Percentiles rank a stretch among this genome's conserved stretches.
These are phyloP conservation scores for Euphonia xanthogaster DNA, from an alignment of 2,797 vertebrate species.

Conservation along the genomic window DNA sequence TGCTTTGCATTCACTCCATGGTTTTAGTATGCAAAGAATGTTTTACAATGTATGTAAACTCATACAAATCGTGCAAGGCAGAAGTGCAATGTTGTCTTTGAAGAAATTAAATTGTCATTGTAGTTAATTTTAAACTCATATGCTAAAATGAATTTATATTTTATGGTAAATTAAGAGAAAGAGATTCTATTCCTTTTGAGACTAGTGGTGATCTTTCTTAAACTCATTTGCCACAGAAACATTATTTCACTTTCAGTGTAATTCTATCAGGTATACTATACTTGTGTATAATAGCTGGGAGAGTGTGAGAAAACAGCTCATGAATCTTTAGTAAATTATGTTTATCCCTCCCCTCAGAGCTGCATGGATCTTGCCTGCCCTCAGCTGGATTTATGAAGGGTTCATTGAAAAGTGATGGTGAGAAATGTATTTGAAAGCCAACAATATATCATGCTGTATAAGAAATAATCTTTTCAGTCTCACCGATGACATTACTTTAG, in stretches of 20 bases:
- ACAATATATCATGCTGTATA: not conserved
- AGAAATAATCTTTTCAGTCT: constrained; percentile 5
- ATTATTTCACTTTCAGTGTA: not conserved
- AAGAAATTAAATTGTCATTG: constrained; percentile 19
- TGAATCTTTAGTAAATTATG: constrained; percentile 21
- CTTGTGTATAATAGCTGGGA: not conserved
- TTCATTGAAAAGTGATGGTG: not conserved
- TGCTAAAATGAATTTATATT: not conserved
- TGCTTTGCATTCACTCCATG: not conserved
- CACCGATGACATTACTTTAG: not conserved
- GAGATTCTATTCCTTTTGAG: not conserved
- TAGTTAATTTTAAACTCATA: not conserved
- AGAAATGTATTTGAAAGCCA: not conserved
- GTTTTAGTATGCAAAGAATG: not conserved
- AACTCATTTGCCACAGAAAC: not conserved
- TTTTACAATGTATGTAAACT: not conserved
- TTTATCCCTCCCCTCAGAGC: not conserved
- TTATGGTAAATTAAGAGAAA: constrained; percentile 30
- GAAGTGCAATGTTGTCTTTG: not conserved
- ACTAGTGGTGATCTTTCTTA: not conserved
- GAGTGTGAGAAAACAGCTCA: constrained; percentile 17
- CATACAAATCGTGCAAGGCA: not conserved
- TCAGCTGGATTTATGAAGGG: constrained; percentile 64
- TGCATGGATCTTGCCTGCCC: constrained; percentile 70
- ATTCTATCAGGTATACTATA: constrained; percentile 25